A percentile compares a stretch with the other conserved stretches of the same genome.
Evolutionary conservation across 2,113 vertebrate genomes (phyloP).

Genomic region (Synodontis membranacea): DNA sequence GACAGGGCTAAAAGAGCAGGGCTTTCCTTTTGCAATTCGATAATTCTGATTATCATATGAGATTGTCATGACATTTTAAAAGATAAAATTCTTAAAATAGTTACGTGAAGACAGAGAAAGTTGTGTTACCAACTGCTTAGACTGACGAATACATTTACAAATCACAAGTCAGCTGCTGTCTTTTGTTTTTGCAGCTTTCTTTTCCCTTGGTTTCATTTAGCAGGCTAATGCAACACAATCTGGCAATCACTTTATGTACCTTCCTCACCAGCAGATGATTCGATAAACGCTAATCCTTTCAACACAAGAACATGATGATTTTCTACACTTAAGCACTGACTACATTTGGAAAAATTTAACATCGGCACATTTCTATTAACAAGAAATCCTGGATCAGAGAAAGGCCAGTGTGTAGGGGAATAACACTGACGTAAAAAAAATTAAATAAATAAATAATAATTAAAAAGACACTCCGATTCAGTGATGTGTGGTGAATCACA

Average conservation of each 20-base stretch:
- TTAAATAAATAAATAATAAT: too few species aligned
- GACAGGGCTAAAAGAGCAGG: not conserved
- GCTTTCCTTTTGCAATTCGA: not conserved
- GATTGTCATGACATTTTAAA: not conserved
- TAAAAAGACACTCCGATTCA: not conserved
- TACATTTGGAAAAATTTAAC: not conserved
- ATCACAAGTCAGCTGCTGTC: not conserved
- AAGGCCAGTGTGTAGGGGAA: not conserved
- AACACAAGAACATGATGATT: not conserved
- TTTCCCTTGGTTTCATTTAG: not conserved
- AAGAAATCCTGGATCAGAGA: not conserved
- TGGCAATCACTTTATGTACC: not conserved
- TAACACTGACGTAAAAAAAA: conserved; percentile 22
- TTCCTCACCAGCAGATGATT: not conserved
- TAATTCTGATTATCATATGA: not conserved
- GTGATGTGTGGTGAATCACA: conserved; percentile 37
- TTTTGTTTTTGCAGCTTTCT: not conserved
- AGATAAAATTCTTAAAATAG: too few species aligned
- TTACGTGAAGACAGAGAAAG: not conserved
- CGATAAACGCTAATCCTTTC: not conserved
- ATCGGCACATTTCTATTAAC: not conserved
- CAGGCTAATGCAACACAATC: not conserved
- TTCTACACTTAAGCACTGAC: not conserved
- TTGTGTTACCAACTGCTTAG: not conserved
- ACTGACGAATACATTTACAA: not conserved